Evolutionary conservation across 1,140 invertebrate genomes (phyloP).

Genomic region (Heliconius hewitsoni): DNA sequence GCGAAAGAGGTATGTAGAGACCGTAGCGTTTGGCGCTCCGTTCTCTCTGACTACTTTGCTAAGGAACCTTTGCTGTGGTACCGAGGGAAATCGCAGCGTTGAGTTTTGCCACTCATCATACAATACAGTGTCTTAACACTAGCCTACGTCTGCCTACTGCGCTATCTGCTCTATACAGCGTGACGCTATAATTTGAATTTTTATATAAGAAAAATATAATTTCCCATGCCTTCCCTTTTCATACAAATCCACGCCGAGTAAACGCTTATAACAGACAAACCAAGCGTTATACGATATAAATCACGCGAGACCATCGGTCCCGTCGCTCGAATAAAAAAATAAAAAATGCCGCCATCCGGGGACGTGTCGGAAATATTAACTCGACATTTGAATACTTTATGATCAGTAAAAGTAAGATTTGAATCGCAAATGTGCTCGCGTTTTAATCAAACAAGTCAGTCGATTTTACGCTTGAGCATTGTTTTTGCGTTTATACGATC

Average conservation of each 20-base stretch:
- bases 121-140: too few relatives aligned
- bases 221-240: background rate
- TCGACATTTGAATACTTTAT: slow-evolving; percentile 77
- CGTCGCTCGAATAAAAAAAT: slow-evolving; percentile 37
- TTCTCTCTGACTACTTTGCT: too few relatives aligned
- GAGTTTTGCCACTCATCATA: too few relatives aligned
- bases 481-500: slow-evolving; percentile 39
- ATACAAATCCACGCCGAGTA: background rate
- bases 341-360: slow-evolving; percentile 40
- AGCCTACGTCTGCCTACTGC: too few relatives aligned
- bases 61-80: too few relatives aligned
- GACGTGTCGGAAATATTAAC: slow-evolving; percentile 76
- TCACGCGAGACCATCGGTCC: slow-evolving; percentile 33
- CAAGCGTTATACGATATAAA: slow-evolving; percentile 39
- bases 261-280: slow-evolving; percentile 26
- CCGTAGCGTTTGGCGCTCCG: too few relatives aligned
- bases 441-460: slow-evolving; percentile 69
- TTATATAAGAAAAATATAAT: background rate
- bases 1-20: too few relatives aligned
- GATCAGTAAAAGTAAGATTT: slow-evolving; percentile 78
- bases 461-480: slow-evolving; percentile 40
- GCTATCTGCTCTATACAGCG: too few relatives aligned
- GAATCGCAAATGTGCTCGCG: slow-evolving; percentile 75
- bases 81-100: too few relatives aligned
- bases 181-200: background rate